These are phyloP conservation scores for Anguilla megastoma DNA, from an alignment of 2,797 vertebrate genomes.

Conservation along the genomic window DNA sequence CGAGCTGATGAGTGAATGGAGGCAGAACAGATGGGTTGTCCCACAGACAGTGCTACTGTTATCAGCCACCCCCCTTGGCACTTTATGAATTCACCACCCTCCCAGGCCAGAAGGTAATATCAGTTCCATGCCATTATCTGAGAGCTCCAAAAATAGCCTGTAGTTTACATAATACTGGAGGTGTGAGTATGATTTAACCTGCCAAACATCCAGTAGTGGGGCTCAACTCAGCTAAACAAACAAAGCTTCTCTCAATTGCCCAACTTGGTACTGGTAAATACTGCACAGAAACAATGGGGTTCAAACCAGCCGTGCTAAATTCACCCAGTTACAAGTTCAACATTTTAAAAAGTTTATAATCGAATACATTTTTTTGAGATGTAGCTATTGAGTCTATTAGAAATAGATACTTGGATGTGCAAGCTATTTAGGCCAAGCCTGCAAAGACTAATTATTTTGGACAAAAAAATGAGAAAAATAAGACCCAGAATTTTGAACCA, in stretches of 20 bases:
- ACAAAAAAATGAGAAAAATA: too few relatives aligned
- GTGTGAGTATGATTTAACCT: conserved; percentile 25
- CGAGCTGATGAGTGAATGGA: conserved; percentile 2
- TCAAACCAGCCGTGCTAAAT: not conserved
- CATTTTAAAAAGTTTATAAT: not conserved
- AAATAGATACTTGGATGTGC: not conserved
- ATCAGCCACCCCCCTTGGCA: not conserved
- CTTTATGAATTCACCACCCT: not conserved
- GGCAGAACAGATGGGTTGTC: not conserved
- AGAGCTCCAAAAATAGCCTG: conserved; percentile 50
- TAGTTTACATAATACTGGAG: conserved; percentile 46
- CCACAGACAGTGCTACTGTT: not conserved
- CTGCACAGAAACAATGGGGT: not conserved
- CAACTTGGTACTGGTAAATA: not conserved
- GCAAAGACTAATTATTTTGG: not conserved
- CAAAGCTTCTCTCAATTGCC: not conserved
- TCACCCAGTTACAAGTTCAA: not conserved
- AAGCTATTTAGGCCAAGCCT: not conserved
- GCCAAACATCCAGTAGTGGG: not conserved
- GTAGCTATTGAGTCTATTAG: too few relatives aligned
- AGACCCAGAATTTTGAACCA: not conserved
- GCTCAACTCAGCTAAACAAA: not conserved
- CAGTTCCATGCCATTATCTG: conserved; percentile 47
- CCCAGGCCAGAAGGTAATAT: not conserved
- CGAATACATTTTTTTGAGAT: not conserved